A percentile compares a stretch with the other conserved stretches of the same genome.
phyloP scores from a whole-genome alignment of 2,797 vertebrate species.

The Buceros bicornis region DNA sequence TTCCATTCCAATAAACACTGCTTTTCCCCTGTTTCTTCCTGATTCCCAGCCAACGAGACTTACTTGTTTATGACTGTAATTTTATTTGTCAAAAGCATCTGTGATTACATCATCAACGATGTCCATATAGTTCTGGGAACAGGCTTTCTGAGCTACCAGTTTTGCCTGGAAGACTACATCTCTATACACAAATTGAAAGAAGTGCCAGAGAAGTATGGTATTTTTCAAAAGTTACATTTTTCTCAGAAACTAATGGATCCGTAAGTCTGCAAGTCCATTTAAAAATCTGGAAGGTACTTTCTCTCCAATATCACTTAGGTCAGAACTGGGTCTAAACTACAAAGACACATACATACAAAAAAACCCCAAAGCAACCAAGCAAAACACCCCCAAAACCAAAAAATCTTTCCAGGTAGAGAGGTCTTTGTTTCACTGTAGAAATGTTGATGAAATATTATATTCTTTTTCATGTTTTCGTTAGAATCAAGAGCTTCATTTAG shows the following conservation, averaged over 20 bases:
- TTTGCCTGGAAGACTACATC: neutral
- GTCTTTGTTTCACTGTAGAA: neutral
- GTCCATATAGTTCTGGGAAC: constrained; percentile 14
- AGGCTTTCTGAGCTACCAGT: constrained; percentile 5
- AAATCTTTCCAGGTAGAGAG: neutral
- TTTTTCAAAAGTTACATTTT: neutral
- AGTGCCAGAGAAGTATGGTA: neutral
- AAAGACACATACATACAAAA: neutral
- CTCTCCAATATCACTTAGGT: neutral
- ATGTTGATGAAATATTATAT: neutral
- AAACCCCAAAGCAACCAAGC: neutral
- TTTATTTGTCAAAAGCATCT: constrained; percentile 55
- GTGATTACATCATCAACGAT: constrained; percentile 49
- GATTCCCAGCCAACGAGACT: constrained; percentile 1
- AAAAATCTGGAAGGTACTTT: neutral
- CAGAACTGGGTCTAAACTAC: neutral
- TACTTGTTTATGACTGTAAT: constrained; percentile 49
- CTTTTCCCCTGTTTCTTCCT: neutral
- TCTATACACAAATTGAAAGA: neutral
- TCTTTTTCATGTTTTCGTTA: neutral
- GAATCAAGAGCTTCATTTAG: neutral
- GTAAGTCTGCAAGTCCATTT: neutral
- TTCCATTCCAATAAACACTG: constrained; percentile 36
- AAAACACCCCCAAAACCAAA: neutral
- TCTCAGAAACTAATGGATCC: neutral